Evolutionary conservation across 2,888 invertebrate species (phyloP), one percentile per base, ranked within the genome.

Genomic region (Ptychoptera contaminata): DNA sequence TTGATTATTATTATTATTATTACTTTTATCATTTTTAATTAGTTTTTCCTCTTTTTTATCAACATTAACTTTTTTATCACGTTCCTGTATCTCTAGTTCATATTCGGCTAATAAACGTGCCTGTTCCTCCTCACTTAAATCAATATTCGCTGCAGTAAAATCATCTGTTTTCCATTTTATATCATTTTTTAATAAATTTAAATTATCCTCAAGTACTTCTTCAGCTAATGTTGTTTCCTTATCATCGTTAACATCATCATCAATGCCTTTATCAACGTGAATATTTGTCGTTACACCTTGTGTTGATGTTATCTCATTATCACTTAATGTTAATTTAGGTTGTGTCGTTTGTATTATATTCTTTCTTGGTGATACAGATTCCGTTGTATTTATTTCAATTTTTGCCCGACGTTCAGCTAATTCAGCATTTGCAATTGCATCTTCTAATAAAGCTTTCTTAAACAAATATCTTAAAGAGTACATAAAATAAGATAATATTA

Each of bases 391-490:
- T 7, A 45, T 10, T 40, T 49, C 49, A 30, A 65, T 37, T 65
- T 59, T 53, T 63, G 57, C 53, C 61, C 65, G 50, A 58, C 72
- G 63, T 60, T 74, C 54, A 57, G 56, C 54, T 37, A 76, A 74
- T 42, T 79, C 70, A 48, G 76, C 73, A 30, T 80, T 74, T 8
- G 81, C 80, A 53, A 85, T 69, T 2, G 80, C 76, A 61, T 82
- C 77, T 56, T 83, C 78, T 2, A 85, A 64, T 40, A 83, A 64
- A n/a, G 84, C 82, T 56, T 84, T 79, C 57, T 82, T 79, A 67
- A 84, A 88, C 55, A 85, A 71, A 61, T 86, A 88, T 41, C 74
- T 74, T 55, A 1, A 48, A 52, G 3, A n/a, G 5, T 12, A 40
- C 3, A 40, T 10, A 16, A 40, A 3, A 16, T 3, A 23, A 23